These are phyloP conservation scores for Erethizon dorsatum DNA, from an alignment of 2,797 vertebrate genomes.

Conservation along the genomic window DNA sequence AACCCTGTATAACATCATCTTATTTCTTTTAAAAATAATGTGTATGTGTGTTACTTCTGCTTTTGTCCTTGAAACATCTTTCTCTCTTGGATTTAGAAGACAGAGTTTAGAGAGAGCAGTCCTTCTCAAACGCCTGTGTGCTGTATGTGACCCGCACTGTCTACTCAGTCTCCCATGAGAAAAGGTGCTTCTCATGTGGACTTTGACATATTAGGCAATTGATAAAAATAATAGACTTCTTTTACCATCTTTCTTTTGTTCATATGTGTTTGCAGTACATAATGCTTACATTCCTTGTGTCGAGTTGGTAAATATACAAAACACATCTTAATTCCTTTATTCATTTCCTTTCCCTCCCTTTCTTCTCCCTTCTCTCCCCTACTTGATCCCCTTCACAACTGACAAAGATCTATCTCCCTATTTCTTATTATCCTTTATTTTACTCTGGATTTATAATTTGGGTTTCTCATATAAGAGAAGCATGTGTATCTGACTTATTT, in stretches of 20 bases:
- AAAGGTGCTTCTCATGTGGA: not conserved
- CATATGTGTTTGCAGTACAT: not conserved
- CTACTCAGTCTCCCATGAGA: not conserved
- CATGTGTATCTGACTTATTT: not conserved
- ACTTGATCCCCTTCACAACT: not conserved
- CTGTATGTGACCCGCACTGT: not conserved
- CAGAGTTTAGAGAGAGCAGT: not conserved
- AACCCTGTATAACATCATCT: not conserved
- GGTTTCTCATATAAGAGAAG: not conserved
- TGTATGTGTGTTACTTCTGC: not conserved
- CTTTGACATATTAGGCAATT: not conserved
- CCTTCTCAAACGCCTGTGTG: not conserved
- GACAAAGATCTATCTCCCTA: not conserved
- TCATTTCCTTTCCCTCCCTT: not conserved
- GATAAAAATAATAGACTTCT: not conserved
- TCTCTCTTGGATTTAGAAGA: not conserved
- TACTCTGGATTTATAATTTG: not conserved
- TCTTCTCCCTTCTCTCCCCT: too few species aligned
- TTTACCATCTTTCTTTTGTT: not conserved
- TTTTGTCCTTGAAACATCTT: not conserved
- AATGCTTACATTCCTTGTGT: too few species aligned
- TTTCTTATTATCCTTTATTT: not conserved
- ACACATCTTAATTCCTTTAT: not conserved
- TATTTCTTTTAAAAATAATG: conserved; percentile 17
- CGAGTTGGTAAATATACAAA: not conserved